Conservation (phyloP, 2,888 invertebrate genomes). For the Erpobdella octoculata region DNA sequence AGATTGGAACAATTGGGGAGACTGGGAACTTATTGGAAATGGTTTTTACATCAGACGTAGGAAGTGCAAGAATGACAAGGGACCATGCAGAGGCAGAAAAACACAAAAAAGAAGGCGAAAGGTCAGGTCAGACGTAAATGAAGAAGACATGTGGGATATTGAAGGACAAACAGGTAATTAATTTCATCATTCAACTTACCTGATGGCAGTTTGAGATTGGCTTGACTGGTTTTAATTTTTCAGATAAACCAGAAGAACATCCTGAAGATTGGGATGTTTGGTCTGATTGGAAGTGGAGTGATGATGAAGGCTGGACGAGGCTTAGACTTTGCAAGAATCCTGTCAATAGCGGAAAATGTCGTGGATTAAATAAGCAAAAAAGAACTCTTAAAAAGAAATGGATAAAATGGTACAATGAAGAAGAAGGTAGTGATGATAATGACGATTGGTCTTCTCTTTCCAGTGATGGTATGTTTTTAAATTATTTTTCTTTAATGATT, state of each 20-base stretch:
- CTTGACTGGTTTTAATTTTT: too few relatives aligned
- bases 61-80: not conserved
- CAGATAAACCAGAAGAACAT: not conserved
- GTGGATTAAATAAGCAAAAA: not conserved
- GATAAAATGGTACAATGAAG: not conserved
- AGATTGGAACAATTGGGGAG: not conserved
- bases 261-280: conserved; percentile 1
- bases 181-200: too few relatives aligned
- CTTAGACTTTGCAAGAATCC: conserved; percentile 18
- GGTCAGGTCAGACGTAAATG: not conserved
- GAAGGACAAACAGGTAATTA: not conserved
- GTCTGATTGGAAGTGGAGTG: not conserved
- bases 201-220: too few relatives aligned
- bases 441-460: not conserved
- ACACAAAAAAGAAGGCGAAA: conserved; percentile 10
- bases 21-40: not conserved
- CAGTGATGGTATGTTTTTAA: not conserved
- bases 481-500: not conserved
- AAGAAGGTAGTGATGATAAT: not conserved
- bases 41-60: conserved; percentile 3
- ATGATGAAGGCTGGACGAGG: not conserved
- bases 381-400: conserved; percentile 7
- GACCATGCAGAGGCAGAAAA: not conserved
- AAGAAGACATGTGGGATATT: not conserved
- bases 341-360: not conserved